Evolutionary conservation across 1,140 invertebrate species (phyloP), one percentile per base, ranked within the genome.

Genomic region (Pseudomyrmex dendroicus): DNA sequence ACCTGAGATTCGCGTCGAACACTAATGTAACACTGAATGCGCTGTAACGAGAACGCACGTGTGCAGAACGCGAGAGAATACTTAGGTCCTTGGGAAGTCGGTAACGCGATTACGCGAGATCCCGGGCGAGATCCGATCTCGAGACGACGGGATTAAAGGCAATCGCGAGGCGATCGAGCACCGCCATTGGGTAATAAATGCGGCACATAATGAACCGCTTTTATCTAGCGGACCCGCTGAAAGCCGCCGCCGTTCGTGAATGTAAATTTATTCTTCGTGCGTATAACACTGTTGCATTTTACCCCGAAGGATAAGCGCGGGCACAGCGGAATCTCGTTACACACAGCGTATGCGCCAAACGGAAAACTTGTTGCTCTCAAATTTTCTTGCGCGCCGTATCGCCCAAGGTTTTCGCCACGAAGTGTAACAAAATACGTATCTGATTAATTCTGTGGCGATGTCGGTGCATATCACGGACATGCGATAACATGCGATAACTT

Each of bases 161-260:
- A 76, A 76, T 76, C 46, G 61, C 62, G 73, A 64, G 61, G 44
- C 61, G 61, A 76, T 76, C 73, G 61, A 64, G 73, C 52, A 76
- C 73, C 73, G 73, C 73, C 73, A 76, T 66, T 76, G 73, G 73
- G 73, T 76, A 76, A 76, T 76, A 76, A 76, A 76, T 76, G 73
- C 73, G 48, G 61, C 61, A 76, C 73, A 64, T 76, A 76, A 76
- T 76, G 61, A 76, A 76, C 61, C 48, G 46, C 73, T 22, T 76
- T 76, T 76, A 76, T 76, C 73, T 76, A 76, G 73, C 73, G 12
- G 46, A 64, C 73, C 17, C 61, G 73, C 52, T 76, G 73, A 76
- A 76, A 76, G 73, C 73, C 61, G 73, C 73, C 73, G 73, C 73
- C 73, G 46, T 76, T 76, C 73, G 73, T 52, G 73, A 76, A 76